Evolutionary conservation across 2,113 vertebrate genomes (phyloP), one percentile per base, ranked within the genome.

Genomic region (Oreochromis tanganicae): DNA sequence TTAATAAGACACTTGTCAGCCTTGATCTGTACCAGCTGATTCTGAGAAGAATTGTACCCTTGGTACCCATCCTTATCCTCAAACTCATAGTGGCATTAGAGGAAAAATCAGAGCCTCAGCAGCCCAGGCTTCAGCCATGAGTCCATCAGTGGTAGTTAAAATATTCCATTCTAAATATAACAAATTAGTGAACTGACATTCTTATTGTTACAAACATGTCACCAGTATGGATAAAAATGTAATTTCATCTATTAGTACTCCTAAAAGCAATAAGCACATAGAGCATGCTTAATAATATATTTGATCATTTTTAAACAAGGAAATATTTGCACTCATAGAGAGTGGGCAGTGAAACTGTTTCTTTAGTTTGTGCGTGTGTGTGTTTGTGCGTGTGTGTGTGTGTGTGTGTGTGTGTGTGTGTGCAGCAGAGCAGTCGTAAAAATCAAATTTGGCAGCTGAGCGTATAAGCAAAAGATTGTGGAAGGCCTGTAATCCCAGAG

Each of bases 391-490:
- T 59, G 12, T 59, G 57, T 63, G 57, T 29, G 56, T 14, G 56
- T 19, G 50, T 8, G 50, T 52, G 17, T n/a, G 34, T 24, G 38
- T 50, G 50, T 46, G 43, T 46, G 13, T 48, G 46, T 29, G 54
- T 54, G 24, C 48, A 84, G 57, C 52, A 61, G 54, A 89, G 63
- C 83, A 57, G 17, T 71, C 52, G 71, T 68, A 78, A 57, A 93
- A 85, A 92, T 95, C 85, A 5, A 84, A 85, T 66, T 71, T 94
- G 92, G 83, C 93, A 94, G 86, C n/a, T 88, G 83, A 88, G 86
- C 27, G 21, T 84, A 86, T 85, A 85, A 87, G 78, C 73, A 63
- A 87, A 88, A 85, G 55, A 82, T 50, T 84, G 86, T 83, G 85
- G 89, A 91, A 78, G 43, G 71, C 73, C 34, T 80, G 41, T 48